Base-by-base conservation (phyloP, 1,140 invertebrate species). In the Nautilus pompilius region DNA sequence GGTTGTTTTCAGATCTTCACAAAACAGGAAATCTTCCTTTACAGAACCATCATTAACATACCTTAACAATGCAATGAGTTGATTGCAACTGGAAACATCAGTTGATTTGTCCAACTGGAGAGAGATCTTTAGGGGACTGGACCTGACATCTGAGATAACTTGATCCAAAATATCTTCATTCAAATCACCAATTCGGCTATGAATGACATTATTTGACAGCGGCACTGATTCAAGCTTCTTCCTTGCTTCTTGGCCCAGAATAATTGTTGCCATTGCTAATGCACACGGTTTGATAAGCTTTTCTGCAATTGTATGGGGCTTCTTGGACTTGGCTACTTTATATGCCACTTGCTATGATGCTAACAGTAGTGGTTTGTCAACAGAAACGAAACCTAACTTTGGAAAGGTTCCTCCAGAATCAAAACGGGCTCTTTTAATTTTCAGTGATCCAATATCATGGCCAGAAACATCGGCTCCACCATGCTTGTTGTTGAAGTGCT, bases 291-390 rank as follows among this genome's bases (percentile, higher is more conserved):
- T 56, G 30, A 56, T 13, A 13, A 56, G 30, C 28, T 56, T 29
- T 56, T 56, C 54, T 26, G 54, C 28, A 56, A 56, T 56, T 30
- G 54, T 56, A 29, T 56, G 28, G 8, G 54, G 54, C 20, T 56
- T 56, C 30, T 56, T 56, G 5, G 28, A 26, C 20, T 56, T 56
- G 8, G 54, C 54, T 33, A 29, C 13, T 26, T 33, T 56, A 29
- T 8, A 26, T 15, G 54, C 28, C 13, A 56, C 54, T 8, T 56
- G 13, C 8, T 56, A 56, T 15, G 54, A 56, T 28, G 13, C 54
- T 29, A 30, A 20, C 26, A 56, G 15, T 0, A 1, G 54, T 33
- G 32, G 26, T 56, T 56, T 2, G 6, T 29, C 26, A 30, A 17
- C n/a, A n/a, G n/a, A 56, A 26, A 26, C 10, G 32, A 56, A 56